These are phyloP conservation scores for Charina bottae DNA, from an alignment of 2,113 vertebrate species.

Conservation along the genomic window DNA sequence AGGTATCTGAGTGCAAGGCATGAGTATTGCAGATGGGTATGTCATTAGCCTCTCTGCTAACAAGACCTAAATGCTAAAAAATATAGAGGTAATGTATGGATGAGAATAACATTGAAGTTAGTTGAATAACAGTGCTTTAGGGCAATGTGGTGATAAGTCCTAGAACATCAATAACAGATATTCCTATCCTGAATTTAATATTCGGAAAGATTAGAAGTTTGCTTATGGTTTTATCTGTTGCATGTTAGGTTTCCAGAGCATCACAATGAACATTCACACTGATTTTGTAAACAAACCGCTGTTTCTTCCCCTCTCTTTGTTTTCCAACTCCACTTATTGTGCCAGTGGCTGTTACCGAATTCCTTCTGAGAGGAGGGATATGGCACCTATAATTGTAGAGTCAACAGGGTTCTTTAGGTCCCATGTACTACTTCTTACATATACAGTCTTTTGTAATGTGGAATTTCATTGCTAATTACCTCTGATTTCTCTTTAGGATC, in stretches of 20 bases:
- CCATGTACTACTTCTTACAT: not conserved
- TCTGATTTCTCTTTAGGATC: not conserved
- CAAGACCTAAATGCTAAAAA: not conserved
- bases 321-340: not conserved
- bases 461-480: not conserved
- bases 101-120: not conserved
- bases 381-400: not conserved
- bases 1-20: not conserved
- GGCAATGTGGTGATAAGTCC: not conserved
- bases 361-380: not conserved
- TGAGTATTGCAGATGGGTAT: not conserved
- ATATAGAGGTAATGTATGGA: not conserved
- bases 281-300: not conserved
- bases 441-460: accelerated
- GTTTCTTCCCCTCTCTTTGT: not conserved
- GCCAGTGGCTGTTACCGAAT: not conserved
- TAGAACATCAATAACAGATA: not conserved
- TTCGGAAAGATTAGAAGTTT: not conserved
- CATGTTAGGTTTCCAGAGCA: not conserved
- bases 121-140: not conserved
- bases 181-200: not conserved
- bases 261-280: not conserved
- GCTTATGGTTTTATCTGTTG: not conserved
- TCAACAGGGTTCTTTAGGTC: not conserved
- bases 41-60: not conserved